These are phyloP conservation scores for Aotus griseimembra DNA, from an alignment of 2,797 vertebrate species.

Conservation along the genomic window DNA sequence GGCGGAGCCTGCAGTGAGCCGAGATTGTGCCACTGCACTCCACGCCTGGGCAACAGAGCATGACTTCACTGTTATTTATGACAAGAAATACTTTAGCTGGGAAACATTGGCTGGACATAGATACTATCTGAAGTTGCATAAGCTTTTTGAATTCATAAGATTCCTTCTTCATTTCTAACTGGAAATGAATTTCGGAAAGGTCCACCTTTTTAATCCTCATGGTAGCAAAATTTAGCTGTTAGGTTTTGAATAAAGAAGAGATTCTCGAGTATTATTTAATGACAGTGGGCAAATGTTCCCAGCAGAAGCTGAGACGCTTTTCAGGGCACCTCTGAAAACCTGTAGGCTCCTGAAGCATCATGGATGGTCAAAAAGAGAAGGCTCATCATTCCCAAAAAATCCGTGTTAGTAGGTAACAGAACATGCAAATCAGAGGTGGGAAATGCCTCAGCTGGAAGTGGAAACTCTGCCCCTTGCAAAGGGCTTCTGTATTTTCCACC, in stretches of 20 bases:
- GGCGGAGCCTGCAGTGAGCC: too few species aligned
- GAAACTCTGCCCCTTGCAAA: not conserved
- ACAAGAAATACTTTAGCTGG: not conserved
- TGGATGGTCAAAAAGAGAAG: not conserved
- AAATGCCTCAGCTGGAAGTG: not conserved
- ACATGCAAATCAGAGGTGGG: not conserved
- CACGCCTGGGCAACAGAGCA: too few species aligned
- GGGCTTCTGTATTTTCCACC: not conserved
- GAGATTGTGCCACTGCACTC: too few species aligned
- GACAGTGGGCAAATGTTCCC: not conserved
- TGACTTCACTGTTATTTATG: not conserved
- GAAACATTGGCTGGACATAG: not conserved
- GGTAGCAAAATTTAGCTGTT: not conserved
- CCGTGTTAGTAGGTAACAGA: rapidly evolving
- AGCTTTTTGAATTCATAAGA: not conserved
- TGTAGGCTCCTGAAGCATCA: not conserved
- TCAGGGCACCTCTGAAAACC: not conserved
- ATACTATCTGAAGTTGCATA: not conserved
- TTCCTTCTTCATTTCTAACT: not conserved
- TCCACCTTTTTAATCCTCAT: not conserved
- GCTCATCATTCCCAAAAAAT: not conserved
- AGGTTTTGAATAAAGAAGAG: not conserved
- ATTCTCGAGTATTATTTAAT: not conserved
- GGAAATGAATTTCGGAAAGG: not conserved
- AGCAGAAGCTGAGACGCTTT: not conserved